These are phyloP conservation scores for Seladonia tumulorum DNA, from an alignment of 2,888 invertebrate species.

Conservation along the genomic window DNA sequence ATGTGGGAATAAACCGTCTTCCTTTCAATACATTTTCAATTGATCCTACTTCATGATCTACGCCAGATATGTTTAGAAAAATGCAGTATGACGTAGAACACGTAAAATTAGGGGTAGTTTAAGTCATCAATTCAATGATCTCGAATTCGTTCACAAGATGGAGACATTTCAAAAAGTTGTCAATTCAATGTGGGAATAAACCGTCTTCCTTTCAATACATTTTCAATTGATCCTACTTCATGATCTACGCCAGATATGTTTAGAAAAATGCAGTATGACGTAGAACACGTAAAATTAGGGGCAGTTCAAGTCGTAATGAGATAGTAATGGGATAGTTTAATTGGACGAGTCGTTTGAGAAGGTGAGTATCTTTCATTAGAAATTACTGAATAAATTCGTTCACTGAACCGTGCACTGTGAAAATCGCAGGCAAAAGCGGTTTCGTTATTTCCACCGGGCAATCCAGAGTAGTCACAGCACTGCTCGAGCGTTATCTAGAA, in stretches of 20 bases:
- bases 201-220: too few species aligned
- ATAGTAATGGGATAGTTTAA: too few species aligned
- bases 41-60: not conserved
- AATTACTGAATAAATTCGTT: not conserved
- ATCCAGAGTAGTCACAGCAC: not conserved
- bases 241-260: too few species aligned
- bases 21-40: not conserved
- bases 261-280: too few species aligned
- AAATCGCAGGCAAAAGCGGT: not conserved
- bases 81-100: not conserved
- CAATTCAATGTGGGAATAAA: too few species aligned
- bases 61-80: not conserved
- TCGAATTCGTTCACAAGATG: not conserved
- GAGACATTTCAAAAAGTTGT: too few species aligned
- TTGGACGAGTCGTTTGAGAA: too few species aligned
- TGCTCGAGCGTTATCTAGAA: not conserved
- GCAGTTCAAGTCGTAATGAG: too few species aligned
- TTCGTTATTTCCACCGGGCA: not conserved
- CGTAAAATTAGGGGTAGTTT: not conserved
- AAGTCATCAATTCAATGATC: not conserved
- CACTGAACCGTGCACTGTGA: too few species aligned
- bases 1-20: not conserved
- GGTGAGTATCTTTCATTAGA: not conserved
- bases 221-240: too few species aligned
- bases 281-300: too few species aligned